phyloP scores from a whole-genome alignment of 2,888 invertebrate species.

The Drosophila atripex region DNA sequence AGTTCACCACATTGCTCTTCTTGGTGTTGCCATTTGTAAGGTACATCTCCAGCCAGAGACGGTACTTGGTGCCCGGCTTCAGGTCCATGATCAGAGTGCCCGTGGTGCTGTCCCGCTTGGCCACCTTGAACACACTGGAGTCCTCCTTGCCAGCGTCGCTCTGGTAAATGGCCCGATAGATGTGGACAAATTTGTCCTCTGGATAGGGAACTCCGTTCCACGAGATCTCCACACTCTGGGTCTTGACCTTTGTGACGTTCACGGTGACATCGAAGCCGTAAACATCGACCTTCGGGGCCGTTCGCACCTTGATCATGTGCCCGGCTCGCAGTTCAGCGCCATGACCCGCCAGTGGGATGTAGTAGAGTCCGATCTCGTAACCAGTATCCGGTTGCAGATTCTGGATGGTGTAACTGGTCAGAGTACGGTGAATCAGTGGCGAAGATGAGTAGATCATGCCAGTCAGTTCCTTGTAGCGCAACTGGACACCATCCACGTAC shows the following conservation, averaged over 20 bases:
- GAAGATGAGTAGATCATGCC: slow-evolving; percentile 93
- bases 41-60: slow-evolving; percentile 95
- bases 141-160: slow-evolving; percentile 90
- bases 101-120: slow-evolving; percentile 89
- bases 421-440: slow-evolving; percentile 92
- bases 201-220: slow-evolving; percentile 95
- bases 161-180: slow-evolving; percentile 93
- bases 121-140: slow-evolving; percentile 89
- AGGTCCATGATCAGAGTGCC: slow-evolving; percentile 88
- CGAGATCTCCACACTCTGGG: slow-evolving; percentile 90
- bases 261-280: slow-evolving; percentile 93
- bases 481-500: slow-evolving; percentile 94
- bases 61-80: slow-evolving; percentile 91
- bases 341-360: slow-evolving; percentile 92
- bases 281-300: slow-evolving; percentile 89
- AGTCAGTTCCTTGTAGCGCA: slow-evolving; percentile 92
- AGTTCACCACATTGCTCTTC: slow-evolving; percentile 94
- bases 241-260: slow-evolving; percentile 90
- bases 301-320: slow-evolving; percentile 88
- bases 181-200: slow-evolving; percentile 94
- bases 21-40: slow-evolving; percentile 95
- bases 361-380: slow-evolving; percentile 93
- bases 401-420: slow-evolving; percentile 90
- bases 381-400: slow-evolving; percentile 90
- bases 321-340: slow-evolving; percentile 91